phyloP scores from a whole-genome alignment of 2,797 vertebrate genomes.

The Siniperca obscura region DNA sequence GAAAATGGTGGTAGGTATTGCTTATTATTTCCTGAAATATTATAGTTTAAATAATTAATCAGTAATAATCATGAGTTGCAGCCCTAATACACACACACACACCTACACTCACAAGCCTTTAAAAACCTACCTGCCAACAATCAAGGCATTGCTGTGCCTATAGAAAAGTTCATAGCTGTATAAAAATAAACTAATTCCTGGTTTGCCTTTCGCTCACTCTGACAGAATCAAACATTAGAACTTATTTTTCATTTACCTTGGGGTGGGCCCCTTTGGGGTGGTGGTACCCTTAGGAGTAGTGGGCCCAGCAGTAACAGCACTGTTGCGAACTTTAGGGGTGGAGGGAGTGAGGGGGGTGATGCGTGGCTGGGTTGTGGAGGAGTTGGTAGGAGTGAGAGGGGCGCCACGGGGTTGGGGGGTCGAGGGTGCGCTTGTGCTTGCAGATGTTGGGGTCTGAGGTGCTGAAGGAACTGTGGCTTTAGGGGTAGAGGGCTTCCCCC shows the following conservation, averaged over 20 bases:
- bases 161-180: not conserved
- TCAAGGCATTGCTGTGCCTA: not conserved
- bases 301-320: slow-evolving; percentile 57
- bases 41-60: not conserved
- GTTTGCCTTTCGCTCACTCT: not conserved
- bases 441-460: slow-evolving; percentile 53
- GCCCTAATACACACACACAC: not conserved
- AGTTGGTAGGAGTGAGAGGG: slow-evolving; percentile 61
- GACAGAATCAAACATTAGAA: slow-evolving; percentile 3
- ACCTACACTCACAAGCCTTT: fast-evolving
- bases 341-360: slow-evolving; percentile 63
- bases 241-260: slow-evolving; percentile 85
- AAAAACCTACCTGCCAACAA: not conserved
- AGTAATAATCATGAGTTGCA: not conserved
- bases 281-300: slow-evolving; percentile 70
- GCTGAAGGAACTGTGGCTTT: slow-evolving; percentile 64
- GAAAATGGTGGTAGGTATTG: not conserved
- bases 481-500: slow-evolving; percentile 87
- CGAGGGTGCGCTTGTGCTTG: slow-evolving; percentile 61
- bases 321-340: slow-evolving; percentile 70
- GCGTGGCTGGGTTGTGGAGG: slow-evolving; percentile 36
- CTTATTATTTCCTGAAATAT: not conserved
- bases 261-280: slow-evolving; percentile 81
- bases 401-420: slow-evolving; percentile 53
- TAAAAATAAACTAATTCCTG: not conserved